Conservation (phyloP, 2,797 vertebrate species). For the Eulemur coronatus region DNA sequence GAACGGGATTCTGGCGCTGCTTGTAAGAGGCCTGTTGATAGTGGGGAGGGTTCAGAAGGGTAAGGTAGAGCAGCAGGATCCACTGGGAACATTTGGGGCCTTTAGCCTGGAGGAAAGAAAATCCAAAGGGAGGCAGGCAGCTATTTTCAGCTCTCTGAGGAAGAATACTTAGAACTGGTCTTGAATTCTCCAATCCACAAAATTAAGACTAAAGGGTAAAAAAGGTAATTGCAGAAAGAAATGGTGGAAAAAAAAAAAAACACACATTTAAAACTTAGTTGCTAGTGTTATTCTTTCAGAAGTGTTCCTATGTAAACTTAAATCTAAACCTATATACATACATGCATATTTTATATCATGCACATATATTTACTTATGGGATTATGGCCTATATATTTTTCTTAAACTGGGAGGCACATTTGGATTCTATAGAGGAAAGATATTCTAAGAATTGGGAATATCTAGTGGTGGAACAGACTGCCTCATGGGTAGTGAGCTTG, state of each 20-base stretch:
- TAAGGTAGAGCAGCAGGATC: background rate
- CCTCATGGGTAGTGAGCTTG: background rate
- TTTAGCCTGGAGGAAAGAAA: slow-evolving; percentile 12
- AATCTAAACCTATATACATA: background rate
- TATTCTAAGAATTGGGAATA: background rate
- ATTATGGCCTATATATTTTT: background rate
- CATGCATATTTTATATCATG: background rate
- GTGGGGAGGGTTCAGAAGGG: background rate
- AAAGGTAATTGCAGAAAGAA: background rate
- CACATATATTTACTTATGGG: background rate
- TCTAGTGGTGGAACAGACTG: background rate
- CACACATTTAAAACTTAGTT: background rate
- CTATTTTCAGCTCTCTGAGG: slow-evolving; percentile 14
- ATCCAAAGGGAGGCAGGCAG: background rate
- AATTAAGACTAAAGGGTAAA: slow-evolving; percentile 10
- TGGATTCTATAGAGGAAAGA: background rate
- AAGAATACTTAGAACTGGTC: slow-evolving; percentile 32
- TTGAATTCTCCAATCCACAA: slow-evolving; percentile 17
- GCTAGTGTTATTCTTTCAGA: background rate
- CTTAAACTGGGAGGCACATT: background rate
- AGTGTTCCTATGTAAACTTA: background rate
- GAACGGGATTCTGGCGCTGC: background rate
- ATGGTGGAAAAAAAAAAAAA: background rate
- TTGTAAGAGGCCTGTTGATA: background rate
- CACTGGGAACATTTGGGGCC: background rate